Conservation (phyloP, 1,140 invertebrate genomes). For the Ips nitidus region DNA sequence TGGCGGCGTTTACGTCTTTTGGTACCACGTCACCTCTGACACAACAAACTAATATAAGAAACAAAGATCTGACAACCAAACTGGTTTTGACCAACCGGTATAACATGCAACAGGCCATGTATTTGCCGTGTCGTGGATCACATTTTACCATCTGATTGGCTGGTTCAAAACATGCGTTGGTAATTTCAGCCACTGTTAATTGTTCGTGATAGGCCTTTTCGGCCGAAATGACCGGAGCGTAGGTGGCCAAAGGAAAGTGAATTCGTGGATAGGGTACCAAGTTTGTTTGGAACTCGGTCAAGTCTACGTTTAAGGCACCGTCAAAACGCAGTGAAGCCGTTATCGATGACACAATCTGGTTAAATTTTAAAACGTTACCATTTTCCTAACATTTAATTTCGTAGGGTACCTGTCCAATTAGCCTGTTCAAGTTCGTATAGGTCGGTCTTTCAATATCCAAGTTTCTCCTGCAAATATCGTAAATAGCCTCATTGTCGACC, state of each 20-base stretch:
- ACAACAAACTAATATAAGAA: constrained; percentile 2
- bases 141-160: constrained; percentile 88
- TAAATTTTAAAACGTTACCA: constrained; percentile 21
- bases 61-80: background rate
- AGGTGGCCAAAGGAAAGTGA: constrained; percentile 78
- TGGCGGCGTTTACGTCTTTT: constrained; percentile 87
- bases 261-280: constrained; percentile 81
- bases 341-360: constrained; percentile 74
- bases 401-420: constrained; percentile 72
- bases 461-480: constrained; percentile 85
- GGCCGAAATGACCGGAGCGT: constrained; percentile 75
- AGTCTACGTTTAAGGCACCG: constrained; percentile 84
- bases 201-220: constrained; percentile 84
- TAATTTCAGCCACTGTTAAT: constrained; percentile 76
- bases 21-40: constrained; percentile 65
- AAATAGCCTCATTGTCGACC: constrained; percentile 89
- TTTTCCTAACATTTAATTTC: background rate
- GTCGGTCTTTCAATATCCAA: constrained; percentile 83
- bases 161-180: constrained; percentile 80
- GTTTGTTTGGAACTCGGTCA: constrained; percentile 89
- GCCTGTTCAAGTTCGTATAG: constrained; percentile 77
- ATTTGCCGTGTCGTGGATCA: constrained; percentile 76
- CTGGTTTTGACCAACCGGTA: constrained; percentile 61
- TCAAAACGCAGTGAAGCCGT: constrained; percentile 85
- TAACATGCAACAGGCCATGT: constrained; percentile 87